Conservation (phyloP, 2,888 invertebrate genomes). For the Chirona hameri region DNA sequence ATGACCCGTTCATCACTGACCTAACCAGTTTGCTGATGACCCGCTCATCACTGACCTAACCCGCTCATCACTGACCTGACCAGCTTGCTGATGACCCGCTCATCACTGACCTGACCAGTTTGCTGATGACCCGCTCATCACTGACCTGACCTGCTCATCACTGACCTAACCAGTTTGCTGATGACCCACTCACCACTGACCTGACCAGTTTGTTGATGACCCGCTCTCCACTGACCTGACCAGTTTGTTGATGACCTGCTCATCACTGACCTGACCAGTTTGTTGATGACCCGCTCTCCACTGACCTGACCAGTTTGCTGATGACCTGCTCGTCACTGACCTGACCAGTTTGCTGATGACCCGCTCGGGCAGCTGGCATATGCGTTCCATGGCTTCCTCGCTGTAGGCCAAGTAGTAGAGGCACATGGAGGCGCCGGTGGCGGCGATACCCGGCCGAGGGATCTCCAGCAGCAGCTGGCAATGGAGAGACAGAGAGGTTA, state of each 20-base stretch:
- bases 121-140: too few relatives aligned
- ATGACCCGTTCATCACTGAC: too few relatives aligned
- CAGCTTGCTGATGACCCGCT: too few relatives aligned
- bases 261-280: not conserved
- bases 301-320: not conserved
- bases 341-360: constrained; percentile 73
- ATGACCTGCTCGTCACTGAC: constrained; percentile 47
- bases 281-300: not conserved
- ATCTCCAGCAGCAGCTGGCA: constrained; percentile 77
- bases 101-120: too few relatives aligned
- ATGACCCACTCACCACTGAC: not conserved
- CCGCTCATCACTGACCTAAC: too few relatives aligned
- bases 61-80: too few relatives aligned
- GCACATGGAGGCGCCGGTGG: constrained; percentile 93
- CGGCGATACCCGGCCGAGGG: constrained; percentile 88
- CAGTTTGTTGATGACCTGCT: constrained; percentile 33
- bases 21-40: too few relatives aligned
- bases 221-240: not conserved
- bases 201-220: not conserved
- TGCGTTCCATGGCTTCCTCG: constrained; percentile 95
- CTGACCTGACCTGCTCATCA: too few relatives aligned
- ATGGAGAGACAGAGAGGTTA: too few relatives aligned
- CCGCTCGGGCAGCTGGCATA: constrained; percentile 77
- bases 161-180: too few relatives aligned
- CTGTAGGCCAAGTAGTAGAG: constrained; percentile 95